Conservation (phyloP, 2,888 invertebrate species). For the Agrypnus murinus region DNA sequence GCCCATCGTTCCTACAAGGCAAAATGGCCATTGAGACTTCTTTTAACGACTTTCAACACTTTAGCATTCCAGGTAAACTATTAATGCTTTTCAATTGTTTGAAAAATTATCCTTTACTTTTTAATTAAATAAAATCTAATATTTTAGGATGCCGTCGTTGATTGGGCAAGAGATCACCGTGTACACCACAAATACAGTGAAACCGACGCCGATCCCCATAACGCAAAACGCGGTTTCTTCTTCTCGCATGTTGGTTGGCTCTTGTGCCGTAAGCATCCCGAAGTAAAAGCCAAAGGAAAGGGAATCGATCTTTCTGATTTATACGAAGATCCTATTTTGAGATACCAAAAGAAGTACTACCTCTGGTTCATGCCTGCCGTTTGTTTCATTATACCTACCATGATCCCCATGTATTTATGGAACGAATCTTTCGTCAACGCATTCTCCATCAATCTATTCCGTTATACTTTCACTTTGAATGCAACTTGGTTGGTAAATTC, state of each 20-base stretch:
- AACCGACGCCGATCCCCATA: conserved; percentile 95
- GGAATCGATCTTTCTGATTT: conserved; percentile 90
- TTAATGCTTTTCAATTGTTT: no score
- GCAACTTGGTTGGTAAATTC: conserved; percentile 94
- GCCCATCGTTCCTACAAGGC: conserved; percentile 97
- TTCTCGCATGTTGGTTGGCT: conserved; percentile 98
- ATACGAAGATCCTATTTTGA: conserved; percentile 85
- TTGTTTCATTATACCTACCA: conserved; percentile 86
- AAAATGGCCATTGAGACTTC: conserved; percentile 87
- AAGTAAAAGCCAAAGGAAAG: conserved; percentile 90
- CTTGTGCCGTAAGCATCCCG: conserved; percentile 91
- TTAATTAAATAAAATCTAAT: no score
- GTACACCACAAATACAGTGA: conserved; percentile 96
- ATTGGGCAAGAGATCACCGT: conserved; percentile 88
- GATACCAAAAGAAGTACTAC: conserved; percentile 92
- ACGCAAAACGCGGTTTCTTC: conserved; percentile 94
- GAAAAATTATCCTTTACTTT: no score
- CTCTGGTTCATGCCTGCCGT: conserved; percentile 81
- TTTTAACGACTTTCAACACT: conserved; percentile 89
- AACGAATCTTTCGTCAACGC: conserved; percentile 81
- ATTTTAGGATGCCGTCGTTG: conserved; percentile 81
- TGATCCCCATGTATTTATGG: conserved; percentile 86
- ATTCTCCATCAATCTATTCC: conserved; percentile 82
- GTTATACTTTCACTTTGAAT: conserved; percentile 87
- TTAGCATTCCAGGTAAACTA: conserved; percentile 86